Evolutionary conservation across 2,888 invertebrate species (phyloP).

Genomic region (Pyralis farinalis): DNA sequence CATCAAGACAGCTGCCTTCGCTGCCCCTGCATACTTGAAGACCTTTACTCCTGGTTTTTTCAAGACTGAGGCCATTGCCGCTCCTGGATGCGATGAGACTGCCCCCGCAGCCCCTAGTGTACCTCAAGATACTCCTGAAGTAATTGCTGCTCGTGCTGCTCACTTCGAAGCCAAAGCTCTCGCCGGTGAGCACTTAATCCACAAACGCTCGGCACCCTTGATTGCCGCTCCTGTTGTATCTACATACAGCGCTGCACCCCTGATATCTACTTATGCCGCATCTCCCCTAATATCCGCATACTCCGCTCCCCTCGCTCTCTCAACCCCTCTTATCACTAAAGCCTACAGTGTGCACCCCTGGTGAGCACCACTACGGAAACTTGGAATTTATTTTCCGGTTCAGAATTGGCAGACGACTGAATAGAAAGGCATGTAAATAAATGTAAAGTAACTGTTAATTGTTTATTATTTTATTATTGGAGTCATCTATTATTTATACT

Average conservation of each 20-base stretch:
- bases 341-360: slow-evolving; percentile 59
- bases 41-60: background rate
- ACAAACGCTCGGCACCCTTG: slow-evolving; percentile 56
- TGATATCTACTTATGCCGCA: slow-evolving; percentile 43
- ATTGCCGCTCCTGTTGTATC: slow-evolving; percentile 42
- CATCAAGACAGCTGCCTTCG: slow-evolving; percentile 1
- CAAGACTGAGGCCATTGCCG: slow-evolving; percentile 10
- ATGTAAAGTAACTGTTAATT: slow-evolving; percentile 20
- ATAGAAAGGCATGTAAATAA: slow-evolving; percentile 44
- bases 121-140: slow-evolving; percentile 62
- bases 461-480: background rate
- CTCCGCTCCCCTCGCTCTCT: slow-evolving; percentile 40
- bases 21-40: slow-evolving; percentile 10
- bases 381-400: slow-evolving; percentile 45
- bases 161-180: slow-evolving; percentile 62
- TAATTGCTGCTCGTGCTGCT: slow-evolving; percentile 59
- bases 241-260: slow-evolving; percentile 38
- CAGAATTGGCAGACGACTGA: slow-evolving; percentile 49
- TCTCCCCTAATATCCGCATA: slow-evolving; percentile 32
- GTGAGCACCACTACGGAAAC: slow-evolving; percentile 50
- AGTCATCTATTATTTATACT: too few relatives aligned
- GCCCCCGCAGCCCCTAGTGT: slow-evolving; percentile 38
- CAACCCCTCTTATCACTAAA: slow-evolving; percentile 46
- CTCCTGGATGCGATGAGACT: slow-evolving; percentile 28
- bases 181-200: slow-evolving; percentile 53